Evolutionary conservation across 1,140 invertebrate species (phyloP).

Genomic region (Meloidogyne floridensis): DNA sequence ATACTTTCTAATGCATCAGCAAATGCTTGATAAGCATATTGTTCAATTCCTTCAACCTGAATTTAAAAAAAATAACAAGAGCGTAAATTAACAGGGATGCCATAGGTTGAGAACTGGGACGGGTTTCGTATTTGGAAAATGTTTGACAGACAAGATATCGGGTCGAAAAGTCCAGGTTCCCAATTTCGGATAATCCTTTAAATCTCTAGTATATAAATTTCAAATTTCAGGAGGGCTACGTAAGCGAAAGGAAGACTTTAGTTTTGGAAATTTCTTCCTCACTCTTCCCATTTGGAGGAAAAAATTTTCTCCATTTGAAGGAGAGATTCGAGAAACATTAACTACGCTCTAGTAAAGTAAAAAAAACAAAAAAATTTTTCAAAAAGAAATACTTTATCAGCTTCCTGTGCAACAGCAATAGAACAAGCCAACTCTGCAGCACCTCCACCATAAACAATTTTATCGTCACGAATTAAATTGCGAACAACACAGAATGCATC

Average conservation of each 20-base stretch:
- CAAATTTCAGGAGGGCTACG: no score
- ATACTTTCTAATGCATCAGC: conserved; percentile 91
- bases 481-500: conserved; percentile 96
- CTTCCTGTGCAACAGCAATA: conserved; percentile 82
- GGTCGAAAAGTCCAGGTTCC: no score
- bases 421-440: conserved; percentile 93
- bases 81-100: not conserved
- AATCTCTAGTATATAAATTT: no score
- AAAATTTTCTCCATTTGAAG: no score
- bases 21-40: conserved; percentile 94
- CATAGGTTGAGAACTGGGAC: no score
- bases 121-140: no score
- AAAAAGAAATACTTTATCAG: conserved; percentile 75
- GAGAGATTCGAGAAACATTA: no score
- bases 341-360: not conserved
- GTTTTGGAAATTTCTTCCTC: no score
- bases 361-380: not conserved
- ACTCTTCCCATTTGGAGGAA: no score
- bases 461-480: conserved; percentile 87
- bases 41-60: conserved; percentile 84
- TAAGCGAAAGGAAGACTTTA: no score
- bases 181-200: no score
- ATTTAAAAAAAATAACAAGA: not conserved
- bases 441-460: conserved; percentile 95
- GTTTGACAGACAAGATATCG: no score